These are phyloP conservation scores for Cyclargus thomasi DNA, from an alignment of 1,140 invertebrate genomes.

Conservation along the genomic window DNA sequence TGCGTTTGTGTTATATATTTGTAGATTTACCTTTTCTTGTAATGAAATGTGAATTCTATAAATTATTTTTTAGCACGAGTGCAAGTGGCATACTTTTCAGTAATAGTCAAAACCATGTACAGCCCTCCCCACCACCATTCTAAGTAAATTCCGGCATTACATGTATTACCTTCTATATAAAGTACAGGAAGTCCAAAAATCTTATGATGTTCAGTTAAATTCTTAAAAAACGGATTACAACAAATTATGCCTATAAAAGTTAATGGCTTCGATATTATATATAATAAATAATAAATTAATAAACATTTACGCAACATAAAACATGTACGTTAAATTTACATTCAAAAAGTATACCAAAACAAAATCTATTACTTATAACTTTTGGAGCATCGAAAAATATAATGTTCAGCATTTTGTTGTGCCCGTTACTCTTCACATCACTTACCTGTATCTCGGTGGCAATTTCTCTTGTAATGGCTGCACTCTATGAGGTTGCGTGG, in stretches of 20 bases:
- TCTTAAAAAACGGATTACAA: neutral
- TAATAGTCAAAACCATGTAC: neutral
- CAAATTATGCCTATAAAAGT: neutral
- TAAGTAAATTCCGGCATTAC: neutral
- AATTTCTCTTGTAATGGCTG: slow-evolving; percentile 15
- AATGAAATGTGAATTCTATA: neutral
- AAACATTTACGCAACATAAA: too few relatives aligned
- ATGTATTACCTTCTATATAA: neutral
- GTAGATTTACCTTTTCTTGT: neutral
- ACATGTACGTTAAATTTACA: too few relatives aligned
- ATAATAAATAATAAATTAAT: too few relatives aligned
- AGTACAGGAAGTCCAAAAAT: neutral
- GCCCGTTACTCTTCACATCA: slow-evolving; percentile 8
- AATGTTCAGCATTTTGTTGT: neutral
- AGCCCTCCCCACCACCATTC: neutral
- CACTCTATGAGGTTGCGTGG: slow-evolving; percentile 59
- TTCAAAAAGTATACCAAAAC: too few relatives aligned
- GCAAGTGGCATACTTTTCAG: neutral
- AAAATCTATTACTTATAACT: too few relatives aligned
- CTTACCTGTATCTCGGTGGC: slow-evolving; percentile 2
- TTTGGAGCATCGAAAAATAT: too few relatives aligned
- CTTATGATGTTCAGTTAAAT: neutral
- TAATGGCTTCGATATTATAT: neutral
- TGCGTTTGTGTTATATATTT: neutral
- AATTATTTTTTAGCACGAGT: neutral